Base-by-base conservation (phyloP, 1,140 invertebrate species). In the Hylaeus anthracinus region DNA sequence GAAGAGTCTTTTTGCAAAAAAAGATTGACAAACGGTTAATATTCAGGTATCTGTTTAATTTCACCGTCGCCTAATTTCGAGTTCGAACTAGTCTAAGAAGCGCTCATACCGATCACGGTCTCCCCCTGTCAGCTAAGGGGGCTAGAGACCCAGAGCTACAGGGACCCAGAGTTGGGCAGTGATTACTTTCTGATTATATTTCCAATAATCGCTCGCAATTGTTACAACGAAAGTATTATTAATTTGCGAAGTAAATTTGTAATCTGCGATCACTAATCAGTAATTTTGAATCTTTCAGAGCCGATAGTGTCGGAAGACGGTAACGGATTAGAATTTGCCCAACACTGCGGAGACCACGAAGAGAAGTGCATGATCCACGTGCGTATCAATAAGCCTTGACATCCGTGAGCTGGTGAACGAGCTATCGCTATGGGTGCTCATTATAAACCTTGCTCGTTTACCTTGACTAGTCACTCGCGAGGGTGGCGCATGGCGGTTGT, bases 381-480 rank as follows among this genome's bases (percentile, higher is more conserved):
- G 83, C 48, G 65, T 74, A 26, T 67, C 26, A 63, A 69, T 51
- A 81, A 81, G 70, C 56, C 14, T 65, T 66, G 26, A 26, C n/a
- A 39, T 53, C 9, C 5, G 55, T 65, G 60, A 53, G 72, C 39
- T 55, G 75, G 70, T 78, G 76, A 81, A 85, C 85, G 82, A 87
- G 74, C 79, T 88, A 88, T 64, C 82, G 45, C 72, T 87, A 85
- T 81, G 64, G 48, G 82, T 85, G 86, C 83, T 80, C 66, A 85
- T 74, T 83, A 88, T 72, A 88, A 87, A 85, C 86, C 73, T 87
- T 85, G 86, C 85, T 87, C 86, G 88, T 90, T 91, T 92, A 92
- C 92, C 92, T 93, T 92, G 91, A 93, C 92, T 93, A 92, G 89
- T 90, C 88, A 90, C 89, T 90, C 88, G 89, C 85, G 88, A 86